A percentile compares a stretch with the other conserved stretches of the same genome.
phyloP scores from a whole-genome alignment of 2,797 vertebrate species.

The Crypturellus tataupa region DNA sequence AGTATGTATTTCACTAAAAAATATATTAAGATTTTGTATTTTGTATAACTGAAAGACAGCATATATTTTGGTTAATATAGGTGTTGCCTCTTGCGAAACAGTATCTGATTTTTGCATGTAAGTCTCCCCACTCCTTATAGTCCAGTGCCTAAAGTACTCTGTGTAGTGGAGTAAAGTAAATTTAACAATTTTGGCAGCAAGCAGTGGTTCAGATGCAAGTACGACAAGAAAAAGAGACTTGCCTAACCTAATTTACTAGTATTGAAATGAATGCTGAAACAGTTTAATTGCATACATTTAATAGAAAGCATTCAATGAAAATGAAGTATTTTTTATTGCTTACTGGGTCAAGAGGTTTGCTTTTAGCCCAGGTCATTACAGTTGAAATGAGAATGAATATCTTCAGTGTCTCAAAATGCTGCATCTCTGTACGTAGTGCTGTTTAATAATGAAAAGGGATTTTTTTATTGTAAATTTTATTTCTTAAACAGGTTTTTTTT shows the following conservation, averaged over 20 bases:
- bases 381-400: constrained; percentile 93
- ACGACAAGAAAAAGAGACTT: not conserved
- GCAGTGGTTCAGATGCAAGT: not conserved
- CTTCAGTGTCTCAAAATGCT: constrained; percentile 84
- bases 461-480: not conserved
- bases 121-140: not conserved
- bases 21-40: not conserved
- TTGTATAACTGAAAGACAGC: not conserved
- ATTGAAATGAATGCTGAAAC: not conserved
- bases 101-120: not conserved
- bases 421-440: constrained; percentile 85
- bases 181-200: not conserved
- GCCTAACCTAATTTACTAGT: not conserved
- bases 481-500: not conserved
- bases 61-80: not conserved
- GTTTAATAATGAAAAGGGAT: not conserved
- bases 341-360: constrained; percentile 85
- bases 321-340: constrained; percentile 52
- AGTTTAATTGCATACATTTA: not conserved
- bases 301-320: not conserved
- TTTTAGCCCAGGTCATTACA: constrained; percentile 92
- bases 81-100: not conserved
- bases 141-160: not conserved
- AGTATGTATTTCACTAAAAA: not conserved
- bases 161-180: not conserved